These are phyloP conservation scores for Rynchops niger DNA, from an alignment of 2,113 vertebrate genomes.

Conservation along the genomic window DNA sequence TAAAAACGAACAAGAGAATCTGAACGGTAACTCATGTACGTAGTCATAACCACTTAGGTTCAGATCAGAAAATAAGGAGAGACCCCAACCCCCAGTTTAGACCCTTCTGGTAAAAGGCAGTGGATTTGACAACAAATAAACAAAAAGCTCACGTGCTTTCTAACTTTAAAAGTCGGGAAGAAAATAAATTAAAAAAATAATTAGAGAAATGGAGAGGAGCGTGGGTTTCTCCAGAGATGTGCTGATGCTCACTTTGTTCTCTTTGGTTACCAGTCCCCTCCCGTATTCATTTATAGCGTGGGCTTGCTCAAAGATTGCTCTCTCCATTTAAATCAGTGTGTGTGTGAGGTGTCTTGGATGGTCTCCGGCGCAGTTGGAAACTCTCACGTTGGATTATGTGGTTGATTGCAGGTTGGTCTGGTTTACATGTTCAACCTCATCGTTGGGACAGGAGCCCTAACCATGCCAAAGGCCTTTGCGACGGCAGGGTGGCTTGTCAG, in stretches of 20 bases:
- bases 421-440: conserved; percentile 99
- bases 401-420: conserved; percentile 86
- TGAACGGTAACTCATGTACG: not conserved
- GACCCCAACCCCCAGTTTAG: not conserved
- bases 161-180: not conserved
- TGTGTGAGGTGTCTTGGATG: not conserved
- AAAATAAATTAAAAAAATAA: not conserved
- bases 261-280: not conserved
- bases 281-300: not conserved
- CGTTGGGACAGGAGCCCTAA: conserved; percentile 93
- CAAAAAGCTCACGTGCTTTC: not conserved
- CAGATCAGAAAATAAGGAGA: not conserved
- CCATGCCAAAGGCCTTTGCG: conserved; percentile 97
- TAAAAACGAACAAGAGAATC: not conserved
- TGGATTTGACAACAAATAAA: not conserved
- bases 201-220: not conserved
- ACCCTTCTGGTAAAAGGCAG: not conserved
- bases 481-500: conserved; percentile 92
- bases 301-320: not conserved
- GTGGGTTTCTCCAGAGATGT: not conserved
- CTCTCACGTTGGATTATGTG: not conserved
- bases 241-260: not conserved
- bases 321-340: accelerated
- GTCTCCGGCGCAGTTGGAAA: not conserved
- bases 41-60: not conserved